Evolutionary conservation across 2,113 vertebrate genomes (phyloP), one percentile per base, ranked within the genome.

Genomic region (Cricetomys ansorgei): DNA sequence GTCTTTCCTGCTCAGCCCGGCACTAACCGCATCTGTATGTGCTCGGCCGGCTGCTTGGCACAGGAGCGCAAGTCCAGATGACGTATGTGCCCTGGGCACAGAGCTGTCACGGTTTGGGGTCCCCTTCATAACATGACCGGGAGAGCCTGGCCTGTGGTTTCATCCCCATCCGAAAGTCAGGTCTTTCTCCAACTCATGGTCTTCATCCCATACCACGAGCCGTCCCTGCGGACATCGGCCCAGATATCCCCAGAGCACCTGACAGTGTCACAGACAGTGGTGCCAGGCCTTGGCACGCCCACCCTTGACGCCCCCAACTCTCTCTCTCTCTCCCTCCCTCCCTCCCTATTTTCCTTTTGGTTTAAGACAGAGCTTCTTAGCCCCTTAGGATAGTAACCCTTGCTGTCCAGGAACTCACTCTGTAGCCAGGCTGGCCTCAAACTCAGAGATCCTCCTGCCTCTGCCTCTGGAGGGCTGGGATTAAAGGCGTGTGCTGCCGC

Each of bases 181-280:
- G 43, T n/a, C 40, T 45, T 53, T 1, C 11, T 75, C 73, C 85
- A 31, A 15, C 2, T 21, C 0, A 0, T 25, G 62, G n/a, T 50
- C 67, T 70, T 67, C 4, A 2, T 48, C n/a, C 45, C 45, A 6
- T 27, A 50, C 45, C 0, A 5, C 27, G 29, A 70, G 45, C 11
- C 3, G 10, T 53, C 13, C 25, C 48, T 64, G 45, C 48, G 40
- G 65, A 50, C 65, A 16, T 62, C 55, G 50, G 40, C 23, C 79
- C 55, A 53, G 13, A 21, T 25, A 50, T 10, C 7, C 70, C 77
- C 10, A 77, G 88, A 62, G 55, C 81, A 7, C 50, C 21, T 43
- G 23, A 40, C 7, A 29, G 16, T 25, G 43, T 40, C 55, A 15
- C 31, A n/a, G 55, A n/a, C 50, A 29, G 50, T 40, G 17, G 1